A percentile compares a stretch with the other conserved stretches of the same genome.
Conservation (phyloP, 1,140 invertebrate species). For the Calycopis cecrops region DNA sequence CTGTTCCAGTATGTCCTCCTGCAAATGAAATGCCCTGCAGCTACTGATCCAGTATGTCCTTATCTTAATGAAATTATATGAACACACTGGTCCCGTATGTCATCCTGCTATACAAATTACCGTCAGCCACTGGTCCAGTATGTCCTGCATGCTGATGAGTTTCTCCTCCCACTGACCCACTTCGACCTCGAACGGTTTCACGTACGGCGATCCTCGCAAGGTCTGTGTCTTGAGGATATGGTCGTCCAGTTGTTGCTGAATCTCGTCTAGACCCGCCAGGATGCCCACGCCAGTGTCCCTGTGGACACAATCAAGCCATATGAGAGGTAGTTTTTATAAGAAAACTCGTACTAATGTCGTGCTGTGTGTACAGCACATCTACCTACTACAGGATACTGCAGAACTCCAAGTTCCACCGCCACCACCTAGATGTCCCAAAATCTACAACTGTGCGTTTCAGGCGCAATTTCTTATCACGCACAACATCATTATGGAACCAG, state of each 20-base stretch:
- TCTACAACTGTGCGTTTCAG: no score
- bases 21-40: not conserved
- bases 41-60: not conserved
- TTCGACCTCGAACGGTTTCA: constrained; percentile 92
- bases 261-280: constrained; percentile 92
- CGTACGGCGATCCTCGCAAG: constrained; percentile 95
- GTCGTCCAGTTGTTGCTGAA: constrained; percentile 95
- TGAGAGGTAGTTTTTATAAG: no score
- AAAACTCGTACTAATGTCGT: no score
- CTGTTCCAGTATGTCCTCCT: no score
- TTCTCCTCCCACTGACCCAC: constrained; percentile 95
- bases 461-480: no score
- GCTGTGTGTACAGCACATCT: no score
- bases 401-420: no score
- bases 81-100: constrained; percentile 95
- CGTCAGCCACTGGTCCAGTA: constrained; percentile 94
- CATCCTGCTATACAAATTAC: constrained; percentile 85
- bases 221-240: constrained; percentile 97
- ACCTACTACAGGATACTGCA: no score
- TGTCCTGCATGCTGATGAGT: constrained; percentile 93
- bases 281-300: constrained; percentile 91
- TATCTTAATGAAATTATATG: constrained; percentile 70
- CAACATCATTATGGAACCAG: no score
- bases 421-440: no score
- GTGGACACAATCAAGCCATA: constrained; percentile 3